phyloP scores from a whole-genome alignment of 2,888 invertebrate genomes.

The Xanthia icteritia region DNA sequence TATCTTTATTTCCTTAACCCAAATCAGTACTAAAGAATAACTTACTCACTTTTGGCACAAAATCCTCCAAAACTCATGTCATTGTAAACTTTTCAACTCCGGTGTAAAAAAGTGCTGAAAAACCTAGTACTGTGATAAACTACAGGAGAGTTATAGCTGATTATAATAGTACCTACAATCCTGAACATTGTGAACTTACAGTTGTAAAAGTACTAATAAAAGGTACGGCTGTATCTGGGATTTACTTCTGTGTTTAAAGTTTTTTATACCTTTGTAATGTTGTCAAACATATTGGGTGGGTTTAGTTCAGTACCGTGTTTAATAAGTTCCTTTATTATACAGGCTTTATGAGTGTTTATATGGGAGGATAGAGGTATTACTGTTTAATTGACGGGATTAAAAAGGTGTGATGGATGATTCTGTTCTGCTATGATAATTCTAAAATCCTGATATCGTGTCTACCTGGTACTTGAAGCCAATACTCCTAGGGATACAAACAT shows the following conservation, averaged over 20 bases:
- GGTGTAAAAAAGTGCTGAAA: constrained; percentile 57
- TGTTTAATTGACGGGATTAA: not conserved
- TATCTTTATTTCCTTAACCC: not conserved
- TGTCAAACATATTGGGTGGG: constrained; percentile 27
- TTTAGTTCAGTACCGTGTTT: constrained; percentile 8
- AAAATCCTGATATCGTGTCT: not conserved
- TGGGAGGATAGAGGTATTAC: not conserved
- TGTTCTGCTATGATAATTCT: too few species aligned
- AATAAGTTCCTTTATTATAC: not conserved
- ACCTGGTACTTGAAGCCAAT: not conserved
- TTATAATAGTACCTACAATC: constrained; percentile 37
- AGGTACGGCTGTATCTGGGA: constrained; percentile 16
- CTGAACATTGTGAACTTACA: constrained; percentile 7
- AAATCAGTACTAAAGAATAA: constrained; percentile 1
- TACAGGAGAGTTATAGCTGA: constrained; percentile 52
- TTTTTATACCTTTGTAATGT: constrained; percentile 17
- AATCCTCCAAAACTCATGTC: constrained; percentile 34
- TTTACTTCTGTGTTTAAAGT: constrained; percentile 20
- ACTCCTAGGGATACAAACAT: not conserved
- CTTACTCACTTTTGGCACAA: not conserved
- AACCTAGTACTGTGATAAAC: constrained; percentile 54
- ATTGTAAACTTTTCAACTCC: constrained; percentile 51
- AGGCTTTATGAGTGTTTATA: not conserved
- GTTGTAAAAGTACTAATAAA: constrained; percentile 47
- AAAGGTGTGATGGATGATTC: not conserved